phyloP scores from a whole-genome alignment of 2,797 vertebrate genomes.

The Oreochromis mossambicus region DNA sequence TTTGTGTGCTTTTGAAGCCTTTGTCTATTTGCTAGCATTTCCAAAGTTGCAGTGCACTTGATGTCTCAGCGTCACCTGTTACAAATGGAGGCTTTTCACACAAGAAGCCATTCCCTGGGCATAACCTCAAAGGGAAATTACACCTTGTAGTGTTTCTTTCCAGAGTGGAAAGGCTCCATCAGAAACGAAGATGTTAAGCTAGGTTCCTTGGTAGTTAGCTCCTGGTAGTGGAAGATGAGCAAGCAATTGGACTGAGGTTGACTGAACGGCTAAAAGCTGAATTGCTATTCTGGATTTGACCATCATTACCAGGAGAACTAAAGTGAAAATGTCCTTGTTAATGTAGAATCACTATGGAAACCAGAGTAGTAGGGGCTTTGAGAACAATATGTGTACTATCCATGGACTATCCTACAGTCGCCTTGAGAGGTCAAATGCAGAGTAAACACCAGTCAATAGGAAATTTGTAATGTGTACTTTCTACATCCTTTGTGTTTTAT shows the following conservation, averaged over 20 bases:
- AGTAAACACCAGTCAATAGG: background rate
- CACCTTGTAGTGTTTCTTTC: background rate
- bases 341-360: background rate
- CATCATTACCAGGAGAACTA: background rate
- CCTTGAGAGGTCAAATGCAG: rapidly evolving
- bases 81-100: rapidly evolving
- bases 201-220: background rate
- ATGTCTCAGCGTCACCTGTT: background rate
- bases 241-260: background rate
- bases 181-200: background rate
- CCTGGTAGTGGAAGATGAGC: background rate
- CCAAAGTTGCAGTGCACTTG: rapidly evolving
- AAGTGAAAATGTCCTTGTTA: background rate
- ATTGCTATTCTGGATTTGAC: background rate
- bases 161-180: background rate
- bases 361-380: background rate
- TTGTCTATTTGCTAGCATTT: background rate
- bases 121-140: background rate
- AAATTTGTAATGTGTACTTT: background rate
- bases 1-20: background rate
- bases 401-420: background rate
- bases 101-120: background rate
- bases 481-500: background rate
- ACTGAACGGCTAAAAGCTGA: background rate
- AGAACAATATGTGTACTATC: background rate